phyloP scores from a whole-genome alignment of 2,888 invertebrate species.

The Pterostichus niger region DNA sequence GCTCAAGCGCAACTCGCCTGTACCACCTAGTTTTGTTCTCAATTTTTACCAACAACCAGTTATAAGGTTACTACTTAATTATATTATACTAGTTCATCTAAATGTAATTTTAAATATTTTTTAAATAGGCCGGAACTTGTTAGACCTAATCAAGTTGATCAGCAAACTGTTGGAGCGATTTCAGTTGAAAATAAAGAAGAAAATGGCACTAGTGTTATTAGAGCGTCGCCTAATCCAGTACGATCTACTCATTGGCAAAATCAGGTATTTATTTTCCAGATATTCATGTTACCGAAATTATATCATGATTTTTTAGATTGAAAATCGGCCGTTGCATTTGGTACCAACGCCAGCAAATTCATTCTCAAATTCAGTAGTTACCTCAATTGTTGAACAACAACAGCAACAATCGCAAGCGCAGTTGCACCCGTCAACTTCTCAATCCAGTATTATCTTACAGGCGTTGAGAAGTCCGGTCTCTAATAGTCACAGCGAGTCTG shows the following conservation, averaged over 20 bases:
- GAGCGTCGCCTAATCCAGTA: slow-evolving; percentile 88
- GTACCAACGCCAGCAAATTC: slow-evolving; percentile 41
- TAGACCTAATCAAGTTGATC: slow-evolving; percentile 79
- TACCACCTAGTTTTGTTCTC: slow-evolving; percentile 74
- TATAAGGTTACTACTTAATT: slow-evolving; percentile 73
- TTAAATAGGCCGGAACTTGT: slow-evolving; percentile 85
- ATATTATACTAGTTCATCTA: slow-evolving; percentile 58
- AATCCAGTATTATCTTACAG: slow-evolving; percentile 67
- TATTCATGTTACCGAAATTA: not conserved
- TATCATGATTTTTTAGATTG: slow-evolving; percentile 33
- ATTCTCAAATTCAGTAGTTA: slow-evolving; percentile 59
- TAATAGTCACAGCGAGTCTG: slow-evolving; percentile 65
- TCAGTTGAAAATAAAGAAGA: slow-evolving; percentile 71
- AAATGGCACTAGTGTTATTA: slow-evolving; percentile 88
- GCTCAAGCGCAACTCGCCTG: slow-evolving; percentile 77
- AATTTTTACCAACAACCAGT: slow-evolving; percentile 74
- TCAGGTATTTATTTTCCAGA: slow-evolving; percentile 54
- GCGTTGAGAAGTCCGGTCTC: slow-evolving; percentile 65
- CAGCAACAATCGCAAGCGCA: slow-evolving; percentile 48
- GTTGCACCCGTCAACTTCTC: slow-evolving; percentile 46
- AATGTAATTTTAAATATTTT: slow-evolving; percentile 63
- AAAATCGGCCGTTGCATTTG: slow-evolving; percentile 55
- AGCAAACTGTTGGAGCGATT: slow-evolving; percentile 70
- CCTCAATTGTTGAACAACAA: slow-evolving; percentile 53
- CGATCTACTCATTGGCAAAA: slow-evolving; percentile 65